Evolutionary conservation across 1,140 invertebrate genomes (phyloP).

Genomic region (Apis dorsata): DNA sequence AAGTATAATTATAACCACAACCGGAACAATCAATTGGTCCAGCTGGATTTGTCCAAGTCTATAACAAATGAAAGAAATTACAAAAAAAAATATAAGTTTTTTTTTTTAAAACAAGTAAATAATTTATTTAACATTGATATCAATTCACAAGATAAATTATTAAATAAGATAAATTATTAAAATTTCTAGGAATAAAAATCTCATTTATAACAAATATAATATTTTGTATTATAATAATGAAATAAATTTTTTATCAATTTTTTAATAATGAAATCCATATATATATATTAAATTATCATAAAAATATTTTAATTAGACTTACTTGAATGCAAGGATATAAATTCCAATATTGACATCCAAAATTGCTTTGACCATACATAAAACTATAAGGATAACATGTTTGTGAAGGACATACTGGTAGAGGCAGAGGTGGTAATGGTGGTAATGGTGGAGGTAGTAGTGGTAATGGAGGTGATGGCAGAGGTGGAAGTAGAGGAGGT

Average conservation of each 20-base stretch:
- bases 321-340: slow-evolving; percentile 64
- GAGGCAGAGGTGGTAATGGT: accelerated
- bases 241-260: no score
- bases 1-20: slow-evolving; percentile 62
- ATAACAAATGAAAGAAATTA: neutral
- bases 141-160: no score
- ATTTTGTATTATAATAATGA: no score
- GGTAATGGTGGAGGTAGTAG: neutral
- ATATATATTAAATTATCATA: neutral
- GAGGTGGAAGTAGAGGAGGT: no score
- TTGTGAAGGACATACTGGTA: neutral
- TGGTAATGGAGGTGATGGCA: neutral
- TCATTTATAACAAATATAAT: no score
- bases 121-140: no score
- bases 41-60: neutral
- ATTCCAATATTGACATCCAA: neutral
- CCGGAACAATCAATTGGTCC: slow-evolving; percentile 64
- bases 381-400: neutral
- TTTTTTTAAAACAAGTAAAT: no score
- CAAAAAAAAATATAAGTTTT: neutral
- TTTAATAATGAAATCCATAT: no score
- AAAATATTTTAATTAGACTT: neutral
- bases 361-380: no score
- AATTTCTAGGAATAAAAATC: no score
- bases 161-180: no score